Conservation (phyloP, 2,797 vertebrate species). For the Strix occidentalis region DNA sequence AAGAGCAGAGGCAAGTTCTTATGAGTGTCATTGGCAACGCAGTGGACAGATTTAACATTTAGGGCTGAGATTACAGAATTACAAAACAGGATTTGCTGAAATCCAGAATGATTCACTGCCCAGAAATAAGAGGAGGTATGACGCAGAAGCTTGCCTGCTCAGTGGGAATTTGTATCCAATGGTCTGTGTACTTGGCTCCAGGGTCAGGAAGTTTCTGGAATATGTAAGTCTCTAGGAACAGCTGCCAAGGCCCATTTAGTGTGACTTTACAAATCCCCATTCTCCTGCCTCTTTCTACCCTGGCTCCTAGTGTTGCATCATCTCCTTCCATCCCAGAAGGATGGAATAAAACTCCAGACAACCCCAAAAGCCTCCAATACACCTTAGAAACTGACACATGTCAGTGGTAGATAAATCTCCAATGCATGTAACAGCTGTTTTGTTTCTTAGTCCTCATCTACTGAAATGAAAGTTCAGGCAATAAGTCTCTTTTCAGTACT, state of each 20-base stretch:
- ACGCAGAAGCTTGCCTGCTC: neutral
- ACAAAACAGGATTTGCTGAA: neutral
- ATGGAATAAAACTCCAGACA: neutral
- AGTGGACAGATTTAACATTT: neutral
- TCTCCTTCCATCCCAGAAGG: neutral
- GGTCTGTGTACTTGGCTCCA: neutral
- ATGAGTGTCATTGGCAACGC: fast-evolving
- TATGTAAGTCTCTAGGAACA: neutral
- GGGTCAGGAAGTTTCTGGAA: neutral
- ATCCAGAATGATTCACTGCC: neutral
- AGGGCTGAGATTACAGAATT: neutral
- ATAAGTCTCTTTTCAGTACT: neutral
- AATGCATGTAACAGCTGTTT: neutral
- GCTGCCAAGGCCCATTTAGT: neutral
- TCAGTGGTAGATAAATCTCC: neutral
- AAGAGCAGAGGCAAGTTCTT: neutral
- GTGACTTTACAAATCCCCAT: neutral
- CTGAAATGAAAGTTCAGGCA: neutral
- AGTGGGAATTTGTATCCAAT: neutral
- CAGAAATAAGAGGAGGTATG: neutral
- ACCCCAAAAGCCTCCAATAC: neutral
- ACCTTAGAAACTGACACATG: fast-evolving
- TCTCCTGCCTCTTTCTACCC: neutral
- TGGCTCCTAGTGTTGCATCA: neutral
- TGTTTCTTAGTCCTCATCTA: neutral